Percentiles rank a stretch among this genome's conserved stretches.
Conservation (phyloP, 2,888 invertebrate species). For the Eristalis pertinax region DNA sequence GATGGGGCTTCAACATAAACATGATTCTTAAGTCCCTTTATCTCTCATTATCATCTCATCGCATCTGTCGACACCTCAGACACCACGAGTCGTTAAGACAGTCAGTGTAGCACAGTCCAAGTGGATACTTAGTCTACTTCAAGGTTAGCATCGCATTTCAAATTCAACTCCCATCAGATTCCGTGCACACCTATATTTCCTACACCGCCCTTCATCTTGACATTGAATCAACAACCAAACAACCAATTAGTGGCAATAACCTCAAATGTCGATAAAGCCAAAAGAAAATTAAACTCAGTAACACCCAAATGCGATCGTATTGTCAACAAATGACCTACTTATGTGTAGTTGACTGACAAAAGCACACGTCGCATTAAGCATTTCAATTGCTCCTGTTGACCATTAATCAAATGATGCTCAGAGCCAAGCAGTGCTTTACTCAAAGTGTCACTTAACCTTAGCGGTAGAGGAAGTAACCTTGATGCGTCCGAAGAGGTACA, state of each 20-base stretch:
- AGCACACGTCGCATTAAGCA: background rate
- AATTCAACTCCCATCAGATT: background rate
- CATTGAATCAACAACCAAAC: background rate
- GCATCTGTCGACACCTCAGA: too few species aligned
- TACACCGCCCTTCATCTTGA: background rate
- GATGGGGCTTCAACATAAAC: too few species aligned
- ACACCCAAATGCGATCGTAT: background rate
- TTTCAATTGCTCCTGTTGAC: background rate
- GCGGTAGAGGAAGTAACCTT: background rate
- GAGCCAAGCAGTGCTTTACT: background rate
- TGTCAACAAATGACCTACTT: background rate
- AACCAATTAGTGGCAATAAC: background rate
- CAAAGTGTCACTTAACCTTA: background rate
- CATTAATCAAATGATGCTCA: background rate
- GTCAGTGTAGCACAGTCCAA: background rate
- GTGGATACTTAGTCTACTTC: background rate
- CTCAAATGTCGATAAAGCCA: background rate
- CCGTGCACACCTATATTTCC: background rate
- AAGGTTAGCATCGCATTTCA: background rate
- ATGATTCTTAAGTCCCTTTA: too few species aligned
- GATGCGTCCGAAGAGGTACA: background rate
- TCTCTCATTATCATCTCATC: too few species aligned
- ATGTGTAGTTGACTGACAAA: background rate
- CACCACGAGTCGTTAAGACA: too few species aligned
- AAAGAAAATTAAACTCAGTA: too few species aligned